Conservation (phyloP, 2,797 vertebrate species). For the Acrossocheilus fasciatus region DNA sequence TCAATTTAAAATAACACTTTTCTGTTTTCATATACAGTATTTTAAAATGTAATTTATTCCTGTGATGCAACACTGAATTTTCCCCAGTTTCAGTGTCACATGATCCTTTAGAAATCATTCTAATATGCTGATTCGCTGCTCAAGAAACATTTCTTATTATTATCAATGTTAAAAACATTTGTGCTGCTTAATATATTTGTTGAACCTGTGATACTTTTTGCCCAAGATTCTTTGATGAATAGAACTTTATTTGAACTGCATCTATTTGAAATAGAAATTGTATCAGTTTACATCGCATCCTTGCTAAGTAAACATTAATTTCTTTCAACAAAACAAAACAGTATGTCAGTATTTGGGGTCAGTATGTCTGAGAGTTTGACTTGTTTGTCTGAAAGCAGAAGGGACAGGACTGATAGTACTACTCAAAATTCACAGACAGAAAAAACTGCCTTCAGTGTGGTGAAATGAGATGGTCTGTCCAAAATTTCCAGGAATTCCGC, state of each 20-base stretch:
- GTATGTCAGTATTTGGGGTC: not conserved
- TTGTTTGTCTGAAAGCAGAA: slow-evolving; percentile 28
- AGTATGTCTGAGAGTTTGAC: slow-evolving; percentile 22
- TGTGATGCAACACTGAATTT: too few relatives aligned
- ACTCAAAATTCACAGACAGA: slow-evolving; percentile 71
- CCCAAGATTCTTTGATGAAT: not conserved
- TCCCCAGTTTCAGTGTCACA: not conserved
- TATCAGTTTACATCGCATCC: not conserved
- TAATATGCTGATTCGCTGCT: not conserved
- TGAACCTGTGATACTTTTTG: not conserved
- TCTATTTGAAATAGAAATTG: not conserved
- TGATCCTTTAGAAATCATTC: not conserved
- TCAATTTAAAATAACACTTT: not conserved
- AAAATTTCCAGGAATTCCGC: slow-evolving; percentile 73
- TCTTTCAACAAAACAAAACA: not conserved
- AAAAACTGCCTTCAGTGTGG: slow-evolving; percentile 75
- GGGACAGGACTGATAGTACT: slow-evolving; percentile 63
- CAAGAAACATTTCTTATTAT: not conserved
- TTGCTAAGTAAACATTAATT: not conserved
- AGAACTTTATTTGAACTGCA: not conserved
- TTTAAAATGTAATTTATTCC: not conserved
- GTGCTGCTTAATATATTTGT: not conserved
- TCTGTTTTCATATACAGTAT: not conserved
- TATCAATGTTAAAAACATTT: not conserved
- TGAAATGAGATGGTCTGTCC: slow-evolving; percentile 75